Evolutionary conservation across 1,140 invertebrate species (phyloP), one percentile per base, ranked within the genome.

Genomic region (Harpegnathos saltator): DNA sequence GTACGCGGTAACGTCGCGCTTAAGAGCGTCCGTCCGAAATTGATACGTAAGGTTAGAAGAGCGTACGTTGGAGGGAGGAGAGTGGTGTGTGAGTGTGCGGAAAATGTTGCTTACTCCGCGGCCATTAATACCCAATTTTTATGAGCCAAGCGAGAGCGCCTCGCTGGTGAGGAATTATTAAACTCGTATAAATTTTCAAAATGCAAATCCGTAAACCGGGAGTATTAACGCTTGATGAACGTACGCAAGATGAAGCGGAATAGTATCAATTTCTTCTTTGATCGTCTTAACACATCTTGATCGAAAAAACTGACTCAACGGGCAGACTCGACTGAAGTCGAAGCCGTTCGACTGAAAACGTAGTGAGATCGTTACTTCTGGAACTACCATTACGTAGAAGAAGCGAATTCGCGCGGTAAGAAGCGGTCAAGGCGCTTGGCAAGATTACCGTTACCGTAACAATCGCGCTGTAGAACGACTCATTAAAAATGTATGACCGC

Each of bases 401-500:
- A 15, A 56, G 14, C 12, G 11, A 65, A 65, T 66, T 48, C 19
- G 61, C 19, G 61, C n/a, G 33, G 38, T 14, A 65, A 75, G 14
- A 74, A 63, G 33, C 38, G 29, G 17, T 24, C 14, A 19, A 52
- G 62, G 26, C n/a, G 9, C 50, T 26, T n/a, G n/a, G n/a, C 19
- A n/a, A 44, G 71, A 26, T 59, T 58, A 26, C 26, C n/a, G 29
- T 44, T 38, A 71, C 24, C 19, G 38, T 9, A 52, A 26, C 59
- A 62, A 48, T 33, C 59, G 71, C 58, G 58, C 38, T 44, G 38
- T 44, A 44, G 50, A 65, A 56, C 38, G 58, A 77, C 71, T 87
- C 72, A 85, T 88, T 87, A 88, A 88, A 88, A 85, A 87, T 88
- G 75, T 87, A 88, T 87, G 82, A 86, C 83, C 38, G 38, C 38